Conservation (phyloP, 1,140 invertebrate genomes). For the Pararge aegeria region DNA sequence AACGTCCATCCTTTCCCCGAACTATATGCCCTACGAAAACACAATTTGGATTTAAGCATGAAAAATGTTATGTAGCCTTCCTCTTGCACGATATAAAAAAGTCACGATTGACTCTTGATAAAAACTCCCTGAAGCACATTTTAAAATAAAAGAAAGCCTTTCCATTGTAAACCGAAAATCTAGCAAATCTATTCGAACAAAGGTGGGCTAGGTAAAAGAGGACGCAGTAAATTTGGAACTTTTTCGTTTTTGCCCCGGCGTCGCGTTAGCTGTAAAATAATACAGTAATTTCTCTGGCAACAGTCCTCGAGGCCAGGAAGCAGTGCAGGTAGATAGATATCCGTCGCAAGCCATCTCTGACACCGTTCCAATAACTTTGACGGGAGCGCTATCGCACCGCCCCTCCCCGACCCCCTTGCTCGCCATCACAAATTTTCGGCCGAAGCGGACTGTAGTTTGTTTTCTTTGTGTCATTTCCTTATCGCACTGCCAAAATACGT, state of each 20-base stretch:
- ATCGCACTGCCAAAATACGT: slow-evolving; percentile 77
- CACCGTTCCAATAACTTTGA: slow-evolving; percentile 71
- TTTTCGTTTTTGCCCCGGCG: slow-evolving; percentile 8
- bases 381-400: slow-evolving; percentile 52
- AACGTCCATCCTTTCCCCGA: too few relatives aligned
- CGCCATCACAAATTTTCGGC: slow-evolving; percentile 67
- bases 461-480: slow-evolving; percentile 78
- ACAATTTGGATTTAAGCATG: too few relatives aligned
- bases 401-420: slow-evolving; percentile 29
- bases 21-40: too few relatives aligned
- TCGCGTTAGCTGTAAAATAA: slow-evolving; percentile 33
- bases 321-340: slow-evolving; percentile 61
- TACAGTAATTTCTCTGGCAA: slow-evolving; percentile 47
- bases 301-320: slow-evolving; percentile 39
- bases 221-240: slow-evolving; percentile 5
- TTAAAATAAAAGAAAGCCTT: slow-evolving; percentile 1
- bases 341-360: slow-evolving; percentile 61
- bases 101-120: neutral
- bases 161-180: slow-evolving; percentile 5
- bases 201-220: slow-evolving; percentile 8
- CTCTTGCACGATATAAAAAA: too few relatives aligned
- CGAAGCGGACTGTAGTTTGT: slow-evolving; percentile 69
- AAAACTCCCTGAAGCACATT: slow-evolving; percentile 3
- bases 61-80: too few relatives aligned
- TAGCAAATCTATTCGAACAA: slow-evolving; percentile 3